Conservation (phyloP, 2,797 vertebrate genomes). For the Sebastes steindachneri region DNA sequence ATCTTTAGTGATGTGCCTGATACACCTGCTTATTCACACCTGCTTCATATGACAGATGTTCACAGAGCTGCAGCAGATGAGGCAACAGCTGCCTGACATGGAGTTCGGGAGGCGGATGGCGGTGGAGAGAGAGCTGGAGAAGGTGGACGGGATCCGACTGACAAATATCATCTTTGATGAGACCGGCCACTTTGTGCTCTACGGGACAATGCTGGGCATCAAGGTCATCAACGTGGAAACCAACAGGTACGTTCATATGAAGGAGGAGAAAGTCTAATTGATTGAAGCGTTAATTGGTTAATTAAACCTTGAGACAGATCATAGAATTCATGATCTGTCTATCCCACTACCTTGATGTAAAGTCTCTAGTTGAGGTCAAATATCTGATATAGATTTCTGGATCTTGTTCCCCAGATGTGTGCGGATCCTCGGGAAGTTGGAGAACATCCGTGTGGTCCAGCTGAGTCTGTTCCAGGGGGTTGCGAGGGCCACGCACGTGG, state of each 20-base stretch:
- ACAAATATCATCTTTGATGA: conserved; percentile 98
- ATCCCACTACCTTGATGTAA: not conserved
- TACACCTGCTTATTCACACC: not conserved
- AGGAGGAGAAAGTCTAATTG: not conserved
- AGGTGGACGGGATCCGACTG: conserved; percentile 94
- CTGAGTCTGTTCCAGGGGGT: conserved; percentile 94
- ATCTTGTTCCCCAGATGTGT: conserved; percentile 86
- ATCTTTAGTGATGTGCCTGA: not conserved
- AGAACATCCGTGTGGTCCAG: conserved; percentile 95
- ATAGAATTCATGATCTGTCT: no score
- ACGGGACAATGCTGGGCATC: conserved; percentile 98
- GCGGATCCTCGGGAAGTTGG: conserved; percentile 95
- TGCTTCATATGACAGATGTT: conserved; percentile 89
- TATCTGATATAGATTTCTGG: not conserved
- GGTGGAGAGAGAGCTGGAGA: conserved; percentile 95
- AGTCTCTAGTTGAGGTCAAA: not conserved
- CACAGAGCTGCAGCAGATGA: conserved; percentile 98
- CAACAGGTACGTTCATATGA: conserved; percentile 83
- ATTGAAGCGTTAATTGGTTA: not conserved
- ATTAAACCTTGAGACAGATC: not conserved
- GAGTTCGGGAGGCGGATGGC: conserved; percentile 98
- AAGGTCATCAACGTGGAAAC: conserved; percentile 99
- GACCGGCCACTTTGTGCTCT: conserved; percentile 97
- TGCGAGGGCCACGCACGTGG: conserved; percentile 88
- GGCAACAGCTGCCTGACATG: conserved; percentile 98